Conservation (phyloP, 2,113 vertebrate genomes). For the Tringa solitaria region DNA sequence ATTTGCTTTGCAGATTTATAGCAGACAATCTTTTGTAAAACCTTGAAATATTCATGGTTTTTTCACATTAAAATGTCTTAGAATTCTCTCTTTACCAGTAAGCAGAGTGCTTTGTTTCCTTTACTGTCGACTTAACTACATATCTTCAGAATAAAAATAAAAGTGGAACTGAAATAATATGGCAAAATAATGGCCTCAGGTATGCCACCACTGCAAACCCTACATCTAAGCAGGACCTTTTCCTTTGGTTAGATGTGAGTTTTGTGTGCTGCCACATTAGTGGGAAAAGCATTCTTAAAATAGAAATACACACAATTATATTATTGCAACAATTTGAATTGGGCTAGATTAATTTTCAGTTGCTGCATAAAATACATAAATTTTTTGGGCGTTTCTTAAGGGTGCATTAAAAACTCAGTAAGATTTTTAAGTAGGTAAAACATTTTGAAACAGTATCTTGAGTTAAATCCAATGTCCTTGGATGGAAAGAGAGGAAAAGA, state of each 20-base stretch:
- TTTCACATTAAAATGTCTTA: not conserved
- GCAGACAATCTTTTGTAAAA: not conserved
- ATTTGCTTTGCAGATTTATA: constrained; percentile 25
- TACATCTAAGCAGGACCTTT: not conserved
- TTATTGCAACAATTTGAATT: not conserved
- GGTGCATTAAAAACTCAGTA: not conserved
- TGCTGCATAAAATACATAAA: not conserved
- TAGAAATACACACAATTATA: not conserved
- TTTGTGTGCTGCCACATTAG: not conserved
- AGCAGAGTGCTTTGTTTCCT: not conserved
- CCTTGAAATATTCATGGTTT: not conserved
- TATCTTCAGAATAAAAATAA: not conserved
- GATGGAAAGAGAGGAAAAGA: not conserved
- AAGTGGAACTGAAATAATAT: not conserved
- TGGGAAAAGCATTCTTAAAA: not conserved
- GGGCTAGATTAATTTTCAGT: not conserved
- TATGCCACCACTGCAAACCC: not conserved
- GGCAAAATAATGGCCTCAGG: not conserved
- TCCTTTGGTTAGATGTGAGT: not conserved
- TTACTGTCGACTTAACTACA: not conserved
- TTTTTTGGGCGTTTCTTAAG: not conserved
- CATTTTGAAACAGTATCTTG: not conserved
- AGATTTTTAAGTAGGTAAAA: not conserved
- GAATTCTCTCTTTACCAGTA: not conserved
- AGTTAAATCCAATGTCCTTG: constrained; percentile 1